These are phyloP conservation scores for Microcebus murinus DNA, from an alignment of 2,113 vertebrate species.

Conservation along the genomic window DNA sequence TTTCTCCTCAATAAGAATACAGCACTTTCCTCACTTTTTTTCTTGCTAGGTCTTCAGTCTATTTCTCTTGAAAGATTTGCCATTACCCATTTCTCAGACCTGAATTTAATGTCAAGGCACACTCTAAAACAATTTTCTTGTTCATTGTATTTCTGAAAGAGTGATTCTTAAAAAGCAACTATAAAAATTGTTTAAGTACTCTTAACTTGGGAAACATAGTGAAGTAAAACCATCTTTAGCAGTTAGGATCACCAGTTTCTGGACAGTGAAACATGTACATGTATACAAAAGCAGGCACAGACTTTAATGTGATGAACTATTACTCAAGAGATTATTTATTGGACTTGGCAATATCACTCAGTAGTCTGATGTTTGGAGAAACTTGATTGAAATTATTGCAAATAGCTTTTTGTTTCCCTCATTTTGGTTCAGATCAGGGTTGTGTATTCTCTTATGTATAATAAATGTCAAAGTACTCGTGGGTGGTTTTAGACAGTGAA, in stretches of 20 bases:
- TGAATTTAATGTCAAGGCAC: background rate
- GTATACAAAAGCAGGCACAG: background rate
- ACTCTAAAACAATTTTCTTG: background rate
- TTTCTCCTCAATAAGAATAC: background rate
- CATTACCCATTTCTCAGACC: background rate
- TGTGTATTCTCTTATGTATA: constrained; percentile 81
- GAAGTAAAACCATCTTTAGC: background rate
- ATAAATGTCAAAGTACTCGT: constrained; percentile 82
- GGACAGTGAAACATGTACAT: background rate
- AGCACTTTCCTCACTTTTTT: background rate
- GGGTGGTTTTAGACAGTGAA: constrained; percentile 79
- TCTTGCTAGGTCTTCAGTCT: background rate
- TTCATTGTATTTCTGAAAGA: background rate
- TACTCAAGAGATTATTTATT: constrained; percentile 70
- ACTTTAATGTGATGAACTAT: background rate
- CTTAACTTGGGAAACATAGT: background rate
- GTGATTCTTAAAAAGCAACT: background rate
- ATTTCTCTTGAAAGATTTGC: background rate
- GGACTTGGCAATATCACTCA: constrained; percentile 65
- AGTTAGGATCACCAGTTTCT: background rate
- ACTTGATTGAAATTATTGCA: constrained; percentile 75
- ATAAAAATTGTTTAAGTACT: background rate
- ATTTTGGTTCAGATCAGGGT: constrained; percentile 79
- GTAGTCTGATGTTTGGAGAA: constrained; percentile 73
- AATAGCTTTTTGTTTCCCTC: constrained; percentile 77